Base-by-base conservation (phyloP, 2,888 invertebrate genomes). In the Aporophyla lueneburgensis region DNA sequence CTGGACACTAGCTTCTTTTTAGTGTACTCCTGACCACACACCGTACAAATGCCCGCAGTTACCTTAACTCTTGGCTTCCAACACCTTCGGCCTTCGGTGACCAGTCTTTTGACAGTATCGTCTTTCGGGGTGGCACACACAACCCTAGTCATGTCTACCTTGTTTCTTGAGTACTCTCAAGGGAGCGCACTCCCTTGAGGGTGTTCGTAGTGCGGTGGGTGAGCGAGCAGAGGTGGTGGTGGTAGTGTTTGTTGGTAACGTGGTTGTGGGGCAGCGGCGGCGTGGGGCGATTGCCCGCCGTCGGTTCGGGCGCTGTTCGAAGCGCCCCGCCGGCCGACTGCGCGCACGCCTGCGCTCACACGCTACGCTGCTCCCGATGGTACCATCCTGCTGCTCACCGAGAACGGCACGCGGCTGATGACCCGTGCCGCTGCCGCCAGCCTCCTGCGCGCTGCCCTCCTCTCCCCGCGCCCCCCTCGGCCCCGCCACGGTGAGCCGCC, bases 351-450 rank as follows among this genome's bases (percentile, higher is more conserved):
- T 85, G 95, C 97, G 84, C 94, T 97, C 93, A 97, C 97, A 90
- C 97, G 97, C 92, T 97, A 97, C 96, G 97, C 97, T 88, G 97
- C 97, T 89, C 96, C 97, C 84, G 97, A 97, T 90, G 97, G 97
- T 94, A 97, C 97, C 92, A 97, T 97, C 95, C 97, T 97, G 93
- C 97, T 97, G 93, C 97, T 97, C 95, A 97, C 97, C 93, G 97
- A 97, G 94, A 97, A 97, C 92, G 97, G 97, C 95, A 97, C 97
- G 92, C 94, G 97, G 90, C 96, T 96, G 95, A 95, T 97, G 95
- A 97, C 96, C 69, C 95, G 96, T 88, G 95, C 96, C 87, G 96
- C 96, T 86, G 96, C 96, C 91, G 96, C 96, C 90, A 96, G 96
- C 92, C 94, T 97, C 89, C 96, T 97, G 91, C 96, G 96, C 91